phyloP scores from a whole-genome alignment of 2,888 invertebrate species.

The Phanerotoma sp. region DNA sequence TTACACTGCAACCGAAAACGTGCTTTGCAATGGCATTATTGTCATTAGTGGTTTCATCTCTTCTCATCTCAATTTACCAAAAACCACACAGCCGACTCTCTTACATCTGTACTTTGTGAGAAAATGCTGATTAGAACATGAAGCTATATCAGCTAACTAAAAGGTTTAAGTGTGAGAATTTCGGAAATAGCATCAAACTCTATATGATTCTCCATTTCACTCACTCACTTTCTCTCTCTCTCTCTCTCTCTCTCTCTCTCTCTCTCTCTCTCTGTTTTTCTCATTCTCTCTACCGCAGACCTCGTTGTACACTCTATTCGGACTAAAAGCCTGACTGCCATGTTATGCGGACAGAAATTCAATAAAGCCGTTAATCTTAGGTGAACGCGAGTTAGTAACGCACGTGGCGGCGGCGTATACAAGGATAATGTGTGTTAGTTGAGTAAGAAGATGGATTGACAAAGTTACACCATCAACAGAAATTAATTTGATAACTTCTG shows the following conservation, averaged over 20 bases:
- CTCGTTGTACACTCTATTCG: background rate
- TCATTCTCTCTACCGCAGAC: no score
- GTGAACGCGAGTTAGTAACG: constrained; percentile 23
- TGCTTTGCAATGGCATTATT: background rate
- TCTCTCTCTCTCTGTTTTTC: no score
- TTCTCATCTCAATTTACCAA: background rate
- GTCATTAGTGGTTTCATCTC: background rate
- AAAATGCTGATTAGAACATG: background rate
- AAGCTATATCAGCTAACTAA: background rate
- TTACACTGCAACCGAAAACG: background rate
- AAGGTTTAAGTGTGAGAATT: constrained; percentile 24
- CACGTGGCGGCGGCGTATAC: constrained; percentile 10
- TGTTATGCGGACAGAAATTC: constrained; percentile 41
- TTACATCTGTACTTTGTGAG: background rate
- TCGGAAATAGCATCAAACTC: constrained; percentile 37
- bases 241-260: no score
- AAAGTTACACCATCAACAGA: constrained; percentile 1
- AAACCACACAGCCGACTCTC: no score
- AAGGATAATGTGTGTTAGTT: background rate
- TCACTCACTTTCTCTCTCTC: no score
- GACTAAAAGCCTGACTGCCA: constrained; percentile 37
- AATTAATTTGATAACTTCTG: no score
- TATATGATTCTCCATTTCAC: no score
- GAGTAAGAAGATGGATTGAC: constrained; percentile 12
- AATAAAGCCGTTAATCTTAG: constrained; percentile 41